Evolutionary conservation across 2,113 vertebrate genomes (phyloP).

Genomic region (Macrotus californicus): DNA sequence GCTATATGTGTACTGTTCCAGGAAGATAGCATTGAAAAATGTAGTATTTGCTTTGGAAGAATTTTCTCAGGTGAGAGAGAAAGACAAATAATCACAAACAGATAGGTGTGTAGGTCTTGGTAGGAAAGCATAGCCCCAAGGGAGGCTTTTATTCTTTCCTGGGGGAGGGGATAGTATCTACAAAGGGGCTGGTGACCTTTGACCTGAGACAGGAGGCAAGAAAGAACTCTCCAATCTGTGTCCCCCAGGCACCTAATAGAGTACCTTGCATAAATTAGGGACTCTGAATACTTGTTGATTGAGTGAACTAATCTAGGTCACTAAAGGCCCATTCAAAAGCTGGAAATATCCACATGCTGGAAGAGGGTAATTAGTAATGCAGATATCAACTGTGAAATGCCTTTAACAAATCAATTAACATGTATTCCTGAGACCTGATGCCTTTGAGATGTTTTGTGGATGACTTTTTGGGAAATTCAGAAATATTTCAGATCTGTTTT

Average conservation of each 20-base stretch:
- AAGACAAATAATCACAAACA: background rate
- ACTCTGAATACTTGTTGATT: background rate
- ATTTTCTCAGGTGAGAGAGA: background rate
- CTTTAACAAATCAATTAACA: background rate
- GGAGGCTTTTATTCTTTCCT: background rate
- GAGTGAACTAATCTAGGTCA: background rate
- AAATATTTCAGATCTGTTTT: conserved; percentile 58
- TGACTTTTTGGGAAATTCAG: conserved; percentile 47
- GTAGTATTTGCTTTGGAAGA: conserved; percentile 12
- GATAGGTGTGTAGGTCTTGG: background rate
- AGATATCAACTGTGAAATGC: background rate
- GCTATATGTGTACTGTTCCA: background rate
- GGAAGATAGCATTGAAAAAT: background rate
- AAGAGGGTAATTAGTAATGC: background rate
- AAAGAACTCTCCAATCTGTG: background rate
- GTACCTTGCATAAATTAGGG: background rate
- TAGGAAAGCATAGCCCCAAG: background rate
- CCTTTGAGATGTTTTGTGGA: conserved; percentile 15
- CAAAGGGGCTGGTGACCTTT: background rate
- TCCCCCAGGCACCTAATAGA: background rate
- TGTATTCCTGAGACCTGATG: background rate
- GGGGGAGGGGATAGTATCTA: no score
- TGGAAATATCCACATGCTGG: background rate
- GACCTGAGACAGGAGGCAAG: background rate
- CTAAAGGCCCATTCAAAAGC: conserved; percentile 14